Base-by-base conservation (phyloP, 1,140 invertebrate species). In the Nilaparvata lugens region DNA sequence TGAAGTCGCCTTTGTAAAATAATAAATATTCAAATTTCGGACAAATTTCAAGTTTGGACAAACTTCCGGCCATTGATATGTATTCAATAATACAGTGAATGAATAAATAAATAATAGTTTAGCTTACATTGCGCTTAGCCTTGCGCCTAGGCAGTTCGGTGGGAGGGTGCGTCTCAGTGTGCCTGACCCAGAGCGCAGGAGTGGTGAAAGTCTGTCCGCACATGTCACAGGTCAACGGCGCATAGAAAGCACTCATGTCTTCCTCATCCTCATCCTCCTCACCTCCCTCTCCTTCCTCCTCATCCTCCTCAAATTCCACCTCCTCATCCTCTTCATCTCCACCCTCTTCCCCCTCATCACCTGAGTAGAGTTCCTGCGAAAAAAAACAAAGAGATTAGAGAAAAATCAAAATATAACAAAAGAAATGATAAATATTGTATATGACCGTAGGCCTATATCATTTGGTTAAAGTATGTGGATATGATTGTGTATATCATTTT, bases 131-230 rank as follows among this genome's bases (percentile, higher is more conserved):
- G 24, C 64, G 52, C 35, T 58, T 60, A 19, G 66, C 48, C 62
- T 65, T 67, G 62, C 63, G 62, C 45, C 58, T 56, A 3, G 66
- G 63, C 16, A 67, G 35, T 57, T 67, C 68, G 16, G 63, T 68
- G 11, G 62, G 59, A 7, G 66, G 66, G 55, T 70, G 69, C 19
- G 66, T 67, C 72, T 89, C 85, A 71, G 89, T 83, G 70, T 90
- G 88, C 58, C 85, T 80, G 38, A 90, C 87, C 84, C 88, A 87
- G 62, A 87, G 85, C 13, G 84, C 87, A 56, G 88, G 88, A 67
- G 88, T 79, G 55, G 84, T 85, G 70, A 90, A 91, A 14, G 87
- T 87, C 79, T 89, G 86, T 70, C 86, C 85, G 70, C 88, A 91
- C 69, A 89, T 78, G 72, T 91, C 88, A 70, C 88, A 91, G 3